Percentiles rank a stretch among this genome's conserved stretches.
Conservation (phyloP, 1,140 invertebrate genomes). For the Lutraria rhynchaena region DNA sequence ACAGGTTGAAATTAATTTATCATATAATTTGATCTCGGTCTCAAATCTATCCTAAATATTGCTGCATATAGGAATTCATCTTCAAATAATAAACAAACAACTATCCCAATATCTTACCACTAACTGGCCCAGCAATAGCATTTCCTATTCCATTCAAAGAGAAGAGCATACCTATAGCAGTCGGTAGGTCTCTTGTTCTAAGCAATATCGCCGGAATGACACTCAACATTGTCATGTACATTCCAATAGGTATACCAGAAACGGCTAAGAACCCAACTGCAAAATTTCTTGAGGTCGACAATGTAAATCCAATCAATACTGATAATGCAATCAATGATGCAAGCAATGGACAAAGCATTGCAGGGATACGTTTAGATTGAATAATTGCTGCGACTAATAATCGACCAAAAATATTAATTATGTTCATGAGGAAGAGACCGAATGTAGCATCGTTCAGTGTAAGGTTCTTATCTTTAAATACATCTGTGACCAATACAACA, state of each 20-base stretch:
- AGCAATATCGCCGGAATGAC: background rate
- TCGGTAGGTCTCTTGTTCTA: background rate
- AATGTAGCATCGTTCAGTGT: conserved; percentile 3
- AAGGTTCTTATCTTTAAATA: background rate
- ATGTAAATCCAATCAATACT: background rate
- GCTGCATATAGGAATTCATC: too few species aligned
- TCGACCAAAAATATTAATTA: background rate
- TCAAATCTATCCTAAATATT: too few species aligned
- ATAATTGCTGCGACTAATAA: background rate
- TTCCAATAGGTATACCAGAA: background rate
- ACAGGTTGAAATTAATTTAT: too few species aligned
- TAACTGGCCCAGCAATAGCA: background rate
- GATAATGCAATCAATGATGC: background rate
- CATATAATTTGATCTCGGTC: too few species aligned
- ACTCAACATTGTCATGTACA: background rate
- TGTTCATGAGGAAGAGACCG: background rate
- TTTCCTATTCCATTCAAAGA: background rate
- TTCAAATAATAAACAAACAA: too few species aligned
- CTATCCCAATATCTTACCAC: too few species aligned
- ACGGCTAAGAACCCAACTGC: background rate
- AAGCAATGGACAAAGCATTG: background rate
- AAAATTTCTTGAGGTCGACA: background rate
- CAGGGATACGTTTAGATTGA: background rate
- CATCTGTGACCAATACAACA: conserved; percentile 2
- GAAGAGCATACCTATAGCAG: conserved; percentile 12